These are phyloP conservation scores for Agapornis roseicollis DNA, from an alignment of 2,113 vertebrate species.

Conservation along the genomic window DNA sequence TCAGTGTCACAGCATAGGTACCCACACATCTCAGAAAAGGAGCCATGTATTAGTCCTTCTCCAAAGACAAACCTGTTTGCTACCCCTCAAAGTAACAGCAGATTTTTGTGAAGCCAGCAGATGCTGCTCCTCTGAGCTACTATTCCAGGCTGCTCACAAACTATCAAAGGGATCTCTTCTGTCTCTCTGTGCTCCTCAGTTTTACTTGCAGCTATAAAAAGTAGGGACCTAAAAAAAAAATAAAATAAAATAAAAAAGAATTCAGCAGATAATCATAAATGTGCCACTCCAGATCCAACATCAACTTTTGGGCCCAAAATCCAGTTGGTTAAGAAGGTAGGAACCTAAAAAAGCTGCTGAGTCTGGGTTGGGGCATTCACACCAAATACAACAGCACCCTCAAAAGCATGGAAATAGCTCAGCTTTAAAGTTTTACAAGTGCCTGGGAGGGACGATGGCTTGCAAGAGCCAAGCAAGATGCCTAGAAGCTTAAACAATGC, in stretches of 20 bases:
- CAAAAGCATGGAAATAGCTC: background rate
- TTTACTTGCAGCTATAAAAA: background rate
- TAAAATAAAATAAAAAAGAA: too few species aligned
- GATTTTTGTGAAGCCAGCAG: background rate
- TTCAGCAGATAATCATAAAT: background rate
- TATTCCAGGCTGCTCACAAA: background rate
- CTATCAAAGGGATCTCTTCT: background rate
- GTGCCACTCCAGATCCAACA: background rate
- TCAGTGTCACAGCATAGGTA: background rate
- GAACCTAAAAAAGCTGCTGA: background rate
- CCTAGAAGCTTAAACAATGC: slow-evolving; percentile 14
- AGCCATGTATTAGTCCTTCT: background rate
- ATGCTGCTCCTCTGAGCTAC: background rate
- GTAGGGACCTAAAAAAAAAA: background rate
- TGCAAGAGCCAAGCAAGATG: background rate
- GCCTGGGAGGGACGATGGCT: background rate
- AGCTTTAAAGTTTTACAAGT: background rate
- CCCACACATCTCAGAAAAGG: background rate
- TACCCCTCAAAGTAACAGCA: background rate
- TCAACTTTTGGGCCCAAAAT: background rate
- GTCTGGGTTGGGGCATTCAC: background rate
- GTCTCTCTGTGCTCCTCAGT: background rate
- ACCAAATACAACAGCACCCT: background rate
- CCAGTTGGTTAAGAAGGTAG: background rate
- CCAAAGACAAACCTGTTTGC: background rate